Conservation (phyloP, 2,797 vertebrate species). For the Myiotriccus ornatus region DNA sequence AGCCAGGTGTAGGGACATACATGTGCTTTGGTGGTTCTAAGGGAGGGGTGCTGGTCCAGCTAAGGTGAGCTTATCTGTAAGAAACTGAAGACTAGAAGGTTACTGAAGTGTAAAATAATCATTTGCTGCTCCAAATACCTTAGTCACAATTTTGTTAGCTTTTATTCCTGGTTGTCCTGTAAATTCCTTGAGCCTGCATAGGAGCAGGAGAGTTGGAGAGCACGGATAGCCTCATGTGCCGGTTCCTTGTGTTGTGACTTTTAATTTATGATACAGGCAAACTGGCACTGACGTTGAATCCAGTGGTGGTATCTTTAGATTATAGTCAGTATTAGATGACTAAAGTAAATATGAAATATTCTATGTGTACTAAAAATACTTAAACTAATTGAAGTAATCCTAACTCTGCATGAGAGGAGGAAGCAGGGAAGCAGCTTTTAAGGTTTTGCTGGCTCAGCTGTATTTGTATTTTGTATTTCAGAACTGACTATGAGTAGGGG, state of each 20-base stretch:
- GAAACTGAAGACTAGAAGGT: not conserved
- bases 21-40: not conserved
- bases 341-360: not conserved
- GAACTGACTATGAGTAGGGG: not conserved
- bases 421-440: not conserved
- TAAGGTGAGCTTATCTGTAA: rapidly evolving
- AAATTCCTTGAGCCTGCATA: not conserved
- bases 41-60: not conserved
- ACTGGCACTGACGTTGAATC: not conserved
- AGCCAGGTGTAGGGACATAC: not conserved
- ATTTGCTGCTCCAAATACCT: not conserved
- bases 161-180: not conserved
- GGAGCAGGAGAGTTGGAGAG: not conserved
- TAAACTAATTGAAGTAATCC: not conserved
- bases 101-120: not conserved
- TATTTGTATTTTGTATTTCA: not conserved
- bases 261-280: not conserved
- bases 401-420: not conserved
- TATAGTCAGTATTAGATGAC: not conserved
- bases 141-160: not conserved
- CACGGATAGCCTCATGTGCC: not conserved
- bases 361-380: not conserved
- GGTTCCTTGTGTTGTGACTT: not conserved
- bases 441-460: not conserved
- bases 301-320: not conserved